A percentile compares a stretch with the other conserved stretches of the same genome.
Evolutionary conservation across 2,797 vertebrate genomes (phyloP).

Genomic region (Fistularia tabacaria): DNA sequence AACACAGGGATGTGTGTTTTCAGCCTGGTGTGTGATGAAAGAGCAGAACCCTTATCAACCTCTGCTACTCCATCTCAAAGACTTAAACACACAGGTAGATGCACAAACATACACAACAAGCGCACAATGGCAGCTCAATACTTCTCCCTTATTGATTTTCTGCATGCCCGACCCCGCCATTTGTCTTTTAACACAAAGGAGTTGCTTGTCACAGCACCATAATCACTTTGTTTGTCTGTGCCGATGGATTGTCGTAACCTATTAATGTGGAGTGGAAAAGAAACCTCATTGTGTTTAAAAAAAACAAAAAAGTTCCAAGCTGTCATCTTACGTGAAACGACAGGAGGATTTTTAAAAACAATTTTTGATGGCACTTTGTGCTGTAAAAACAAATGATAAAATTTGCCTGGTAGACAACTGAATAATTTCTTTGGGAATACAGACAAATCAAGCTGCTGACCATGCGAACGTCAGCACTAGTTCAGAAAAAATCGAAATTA

Average conservation of each 20-base stretch:
- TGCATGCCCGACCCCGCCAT: constrained; percentile 33
- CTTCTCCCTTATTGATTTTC: constrained; percentile 71
- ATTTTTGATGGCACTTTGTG: background rate
- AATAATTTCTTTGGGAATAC: background rate
- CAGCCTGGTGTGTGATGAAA: constrained; percentile 38
- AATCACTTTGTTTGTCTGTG: constrained; percentile 30
- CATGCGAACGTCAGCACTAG: no score
- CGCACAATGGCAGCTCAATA: constrained; percentile 56
- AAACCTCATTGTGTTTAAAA: constrained; percentile 5
- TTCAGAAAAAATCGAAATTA: no score
- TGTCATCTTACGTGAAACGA: background rate
- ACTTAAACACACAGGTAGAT: constrained; percentile 22
- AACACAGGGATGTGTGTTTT: constrained; percentile 32
- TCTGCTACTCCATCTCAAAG: constrained; percentile 6
- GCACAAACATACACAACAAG: constrained; percentile 8
- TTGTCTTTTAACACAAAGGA: constrained; percentile 66
- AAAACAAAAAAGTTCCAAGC: background rate
- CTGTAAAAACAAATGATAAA: background rate
- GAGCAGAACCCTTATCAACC: constrained; percentile 18
- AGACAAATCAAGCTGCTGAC: background rate
- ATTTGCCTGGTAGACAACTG: background rate
- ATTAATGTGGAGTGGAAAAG: constrained; percentile 20
- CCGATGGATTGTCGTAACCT: constrained; percentile 20
- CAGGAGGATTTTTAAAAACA: background rate
- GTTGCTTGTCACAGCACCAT: constrained; percentile 28